Evolutionary conservation across 2,888 invertebrate species (phyloP).

Genomic region (Meghimatium bilineatum): DNA sequence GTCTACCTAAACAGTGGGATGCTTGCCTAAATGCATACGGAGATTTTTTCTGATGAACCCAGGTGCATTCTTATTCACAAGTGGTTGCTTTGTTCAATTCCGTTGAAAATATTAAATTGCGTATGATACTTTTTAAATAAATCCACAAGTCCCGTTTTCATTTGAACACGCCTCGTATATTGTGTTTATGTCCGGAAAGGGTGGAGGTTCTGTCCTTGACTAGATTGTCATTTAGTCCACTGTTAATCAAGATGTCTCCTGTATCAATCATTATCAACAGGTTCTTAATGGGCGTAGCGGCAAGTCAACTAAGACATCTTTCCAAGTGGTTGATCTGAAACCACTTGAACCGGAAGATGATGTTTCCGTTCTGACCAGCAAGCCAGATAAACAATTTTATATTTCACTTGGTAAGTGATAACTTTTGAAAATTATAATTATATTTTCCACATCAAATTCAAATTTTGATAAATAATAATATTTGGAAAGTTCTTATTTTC

Average conservation of each 20-base stretch:
- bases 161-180: too few relatives aligned
- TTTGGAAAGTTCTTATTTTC: conserved; percentile 16
- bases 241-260: background rate
- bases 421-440: background rate
- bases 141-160: too few relatives aligned
- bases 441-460: background rate
- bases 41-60: too few relatives aligned
- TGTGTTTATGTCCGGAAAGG: too few relatives aligned
- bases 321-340: conserved; percentile 73
- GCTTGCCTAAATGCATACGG: too few relatives aligned
- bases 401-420: conserved; percentile 37
- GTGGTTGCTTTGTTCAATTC: too few relatives aligned
- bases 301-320: conserved; percentile 57
- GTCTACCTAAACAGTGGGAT: too few relatives aligned
- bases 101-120: too few relatives aligned
- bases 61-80: too few relatives aligned
- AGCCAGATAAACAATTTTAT: conserved; percentile 48
- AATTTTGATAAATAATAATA: background rate
- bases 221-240: background rate
- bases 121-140: too few relatives aligned
- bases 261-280: background rate
- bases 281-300: conserved; percentile 16
- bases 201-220: too few relatives aligned
- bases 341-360: conserved; percentile 36
- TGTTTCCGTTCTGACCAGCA: background rate